phyloP scores from a whole-genome alignment of 2,888 invertebrate species.

The Andrena bucephala region DNA sequence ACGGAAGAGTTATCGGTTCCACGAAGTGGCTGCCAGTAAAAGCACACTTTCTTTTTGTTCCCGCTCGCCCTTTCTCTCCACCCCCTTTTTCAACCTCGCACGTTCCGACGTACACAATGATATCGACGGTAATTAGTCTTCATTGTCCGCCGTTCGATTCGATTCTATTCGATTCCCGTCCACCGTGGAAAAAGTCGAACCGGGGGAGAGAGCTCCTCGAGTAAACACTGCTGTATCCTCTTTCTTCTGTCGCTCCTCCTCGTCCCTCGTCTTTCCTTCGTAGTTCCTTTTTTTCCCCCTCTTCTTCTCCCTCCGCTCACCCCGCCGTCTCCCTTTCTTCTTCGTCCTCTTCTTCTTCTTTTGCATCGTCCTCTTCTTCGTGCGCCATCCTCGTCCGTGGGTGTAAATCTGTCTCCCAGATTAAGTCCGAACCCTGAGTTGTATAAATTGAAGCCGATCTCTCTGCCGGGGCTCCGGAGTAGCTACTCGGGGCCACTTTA shows the following conservation, averaged over 20 bases:
- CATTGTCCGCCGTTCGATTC: conserved; percentile 64
- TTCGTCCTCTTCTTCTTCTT: conserved; percentile 54
- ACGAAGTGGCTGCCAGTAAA: conserved; percentile 55
- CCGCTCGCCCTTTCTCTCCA: not conserved
- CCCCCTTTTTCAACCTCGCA: conserved; percentile 44
- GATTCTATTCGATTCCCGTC: conserved; percentile 59
- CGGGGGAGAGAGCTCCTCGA: conserved; percentile 39
- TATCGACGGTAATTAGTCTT: conserved; percentile 72
- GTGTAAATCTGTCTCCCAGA: conserved; percentile 81
- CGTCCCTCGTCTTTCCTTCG: conserved; percentile 11
- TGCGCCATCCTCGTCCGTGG: conserved; percentile 70
- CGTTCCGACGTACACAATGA: conserved; percentile 52
- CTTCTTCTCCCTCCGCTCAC: not conserved
- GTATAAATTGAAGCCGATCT: conserved; percentile 81
- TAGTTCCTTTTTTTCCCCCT: conserved; percentile 14
- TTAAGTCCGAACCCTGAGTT: conserved; percentile 80
- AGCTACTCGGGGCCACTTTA: conserved; percentile 76
- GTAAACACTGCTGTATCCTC: conserved; percentile 70
- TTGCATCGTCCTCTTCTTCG: conserved; percentile 42
- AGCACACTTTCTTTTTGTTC: conserved; percentile 57
- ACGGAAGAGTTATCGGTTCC: conserved; percentile 66
- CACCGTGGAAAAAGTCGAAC: conserved; percentile 60
- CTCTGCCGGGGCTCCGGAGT: conserved; percentile 71
- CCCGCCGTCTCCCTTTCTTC: conserved; percentile 2
- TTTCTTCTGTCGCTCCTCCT: conserved; percentile 54